phyloP scores from a whole-genome alignment of 2,888 invertebrate species.

The Trachelus tabidus region DNA sequence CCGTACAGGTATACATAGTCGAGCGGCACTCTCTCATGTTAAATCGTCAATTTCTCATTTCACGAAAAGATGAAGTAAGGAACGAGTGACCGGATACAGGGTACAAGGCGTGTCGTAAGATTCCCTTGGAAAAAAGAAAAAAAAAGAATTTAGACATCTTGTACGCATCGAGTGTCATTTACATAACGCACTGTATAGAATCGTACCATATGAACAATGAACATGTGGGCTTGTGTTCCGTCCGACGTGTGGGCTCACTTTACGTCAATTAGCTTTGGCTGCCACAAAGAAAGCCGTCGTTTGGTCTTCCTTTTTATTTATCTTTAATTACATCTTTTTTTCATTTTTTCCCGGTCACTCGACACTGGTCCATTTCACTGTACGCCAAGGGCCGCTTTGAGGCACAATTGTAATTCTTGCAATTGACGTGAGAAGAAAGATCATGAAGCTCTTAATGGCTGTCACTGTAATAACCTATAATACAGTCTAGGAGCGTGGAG shows the following conservation, averaged over 20 bases:
- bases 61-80: background rate
- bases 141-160: background rate
- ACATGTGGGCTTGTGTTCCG: conserved; percentile 5
- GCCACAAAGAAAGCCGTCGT: background rate
- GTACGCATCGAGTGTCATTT: background rate
- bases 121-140: background rate
- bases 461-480: background rate
- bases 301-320: background rate
- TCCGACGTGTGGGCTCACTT: conserved; percentile 6
- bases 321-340: background rate
- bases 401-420: background rate
- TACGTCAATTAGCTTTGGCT: conserved; percentile 15
- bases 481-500: background rate
- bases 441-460: background rate
- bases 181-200: background rate
- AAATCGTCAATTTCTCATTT: background rate
- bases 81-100: background rate
- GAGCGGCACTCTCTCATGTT: background rate
- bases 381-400: background rate
- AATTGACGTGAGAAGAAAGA: background rate
- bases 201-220: conserved; percentile 3
- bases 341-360: background rate
- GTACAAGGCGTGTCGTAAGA: background rate
- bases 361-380: background rate
- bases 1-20: background rate